Evolutionary conservation across 2,888 invertebrate genomes (phyloP).

Genomic region (Torymus aiolomorphi): DNA sequence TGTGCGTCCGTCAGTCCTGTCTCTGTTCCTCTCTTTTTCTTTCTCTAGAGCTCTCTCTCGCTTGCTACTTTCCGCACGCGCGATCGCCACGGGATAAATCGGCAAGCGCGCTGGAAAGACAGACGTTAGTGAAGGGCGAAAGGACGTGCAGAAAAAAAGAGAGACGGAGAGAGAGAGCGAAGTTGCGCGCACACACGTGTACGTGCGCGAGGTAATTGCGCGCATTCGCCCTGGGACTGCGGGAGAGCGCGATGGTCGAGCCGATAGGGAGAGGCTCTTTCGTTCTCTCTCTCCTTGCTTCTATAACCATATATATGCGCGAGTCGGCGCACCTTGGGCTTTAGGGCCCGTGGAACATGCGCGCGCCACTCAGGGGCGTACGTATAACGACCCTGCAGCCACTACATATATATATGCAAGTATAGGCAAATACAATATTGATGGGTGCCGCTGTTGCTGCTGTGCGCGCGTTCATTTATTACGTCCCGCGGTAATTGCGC

Average conservation of each 20-base stretch:
- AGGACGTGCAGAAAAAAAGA: constrained; percentile 32
- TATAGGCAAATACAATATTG: constrained; percentile 17
- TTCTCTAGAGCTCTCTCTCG: neutral
- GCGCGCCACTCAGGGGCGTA: neutral
- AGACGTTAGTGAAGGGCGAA: constrained; percentile 43
- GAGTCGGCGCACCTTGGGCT: neutral
- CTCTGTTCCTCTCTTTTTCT: constrained; percentile 3
- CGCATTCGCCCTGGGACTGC: constrained; percentile 27
- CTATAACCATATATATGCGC: neutral
- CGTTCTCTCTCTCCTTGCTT: neutral
- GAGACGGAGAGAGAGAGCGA: constrained; percentile 2
- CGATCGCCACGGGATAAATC: constrained; percentile 51
- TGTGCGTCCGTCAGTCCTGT: constrained; percentile 36
- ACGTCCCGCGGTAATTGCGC: constrained; percentile 23
- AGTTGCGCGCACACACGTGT: neutral
- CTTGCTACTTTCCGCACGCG: constrained; percentile 2
- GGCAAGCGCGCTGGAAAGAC: constrained; percentile 33
- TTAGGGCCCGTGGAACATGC: neutral
- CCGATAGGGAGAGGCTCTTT: constrained; percentile 26
- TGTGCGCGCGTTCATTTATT: constrained; percentile 22
- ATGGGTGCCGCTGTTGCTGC: neutral
- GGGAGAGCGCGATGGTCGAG: constrained; percentile 8
- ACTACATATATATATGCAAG: no score
- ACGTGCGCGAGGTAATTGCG: constrained; percentile 35
- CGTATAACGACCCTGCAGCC: neutral